Base-by-base conservation (phyloP, 2,888 invertebrate species). In the Eilema caniola region DNA sequence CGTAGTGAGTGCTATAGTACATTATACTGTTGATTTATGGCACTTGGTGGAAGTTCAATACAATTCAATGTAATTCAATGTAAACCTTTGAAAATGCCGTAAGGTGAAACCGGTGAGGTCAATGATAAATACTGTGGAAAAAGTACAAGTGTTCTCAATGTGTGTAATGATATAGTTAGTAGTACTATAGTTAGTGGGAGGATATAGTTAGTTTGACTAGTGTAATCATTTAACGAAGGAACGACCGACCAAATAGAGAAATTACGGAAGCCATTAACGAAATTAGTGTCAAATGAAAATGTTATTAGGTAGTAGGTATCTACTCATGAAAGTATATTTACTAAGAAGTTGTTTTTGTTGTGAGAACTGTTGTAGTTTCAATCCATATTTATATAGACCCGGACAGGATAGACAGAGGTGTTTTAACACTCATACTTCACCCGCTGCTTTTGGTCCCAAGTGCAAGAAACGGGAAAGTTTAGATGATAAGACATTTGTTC, bases 261-360 rank as follows among this genome's bases (percentile, higher is more conserved):
- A 53, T 53, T 53, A 53, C 53, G 53, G n/a, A n/a, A 53, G 53
- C 53, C 53, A 53, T 53, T 53, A 53, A 20, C 53, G n/a, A 53
- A 53, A 53, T 53, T 53, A 53, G n/a, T 53, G 53, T 53, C 53
- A 53, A 53, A 53, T 53, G 53, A n/a, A 53, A 53, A n/a, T 53
- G 20, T 53, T 53, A 53, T 53, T 53, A 53, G n/a, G n/a, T n/a
- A n/a, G n/a, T n/a, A n/a, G n/a, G 53, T n/a, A n/a, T 20, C 20
- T 53, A 53, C 53, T 53, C 10, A 53, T 10, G 53, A 10, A n/a
- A 53, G n/a, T 53, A 53, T 53, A 53, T 47, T 47, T 47, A 53
- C 3, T n/a, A 8, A n/a, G 53, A n/a, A 10, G 53, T 53, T 47
- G 53, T 53, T 53, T 53, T n/a, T 53, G 10, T 53, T n/a, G 10